Evolutionary conservation across 1,140 invertebrate species (phyloP).

Genomic region (Doryteuthis pealeii): DNA sequence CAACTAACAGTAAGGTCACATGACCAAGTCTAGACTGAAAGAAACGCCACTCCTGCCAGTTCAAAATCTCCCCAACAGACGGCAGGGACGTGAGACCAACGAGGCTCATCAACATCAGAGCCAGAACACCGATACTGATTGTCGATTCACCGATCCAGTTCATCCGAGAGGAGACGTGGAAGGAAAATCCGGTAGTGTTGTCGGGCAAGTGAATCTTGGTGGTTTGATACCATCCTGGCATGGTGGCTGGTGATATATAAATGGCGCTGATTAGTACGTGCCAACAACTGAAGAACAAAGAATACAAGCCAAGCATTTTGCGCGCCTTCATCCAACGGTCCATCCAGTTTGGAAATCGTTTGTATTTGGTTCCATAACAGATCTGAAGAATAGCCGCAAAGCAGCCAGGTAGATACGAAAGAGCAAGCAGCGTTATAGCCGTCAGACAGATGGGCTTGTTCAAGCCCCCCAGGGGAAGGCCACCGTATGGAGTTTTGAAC

Average conservation of each 20-base stretch:
- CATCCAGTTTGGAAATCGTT: constrained; percentile 47
- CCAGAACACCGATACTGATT: constrained; percentile 41
- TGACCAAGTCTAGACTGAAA: constrained; percentile 51
- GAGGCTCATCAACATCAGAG: constrained; percentile 43
- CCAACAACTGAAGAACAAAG: constrained; percentile 39
- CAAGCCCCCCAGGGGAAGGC: constrained; percentile 10
- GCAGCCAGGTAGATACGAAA: constrained; percentile 49
- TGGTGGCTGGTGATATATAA: constrained; percentile 54
- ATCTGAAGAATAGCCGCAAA: constrained; percentile 49
- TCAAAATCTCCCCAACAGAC: constrained; percentile 46
- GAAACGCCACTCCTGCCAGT: constrained; percentile 54
- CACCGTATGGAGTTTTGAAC: not conserved
- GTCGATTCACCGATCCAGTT: constrained; percentile 51
- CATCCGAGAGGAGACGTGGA: constrained; percentile 37
- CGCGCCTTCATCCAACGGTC: constrained; percentile 50
- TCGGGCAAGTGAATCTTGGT: constrained; percentile 37
- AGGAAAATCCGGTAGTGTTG: constrained; percentile 25
- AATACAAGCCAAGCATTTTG: constrained; percentile 51
- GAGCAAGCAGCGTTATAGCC: constrained; percentile 47
- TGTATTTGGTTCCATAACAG: constrained; percentile 51
- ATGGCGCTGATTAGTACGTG: constrained; percentile 49
- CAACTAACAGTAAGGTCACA: constrained; percentile 37
- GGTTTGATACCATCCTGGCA: constrained; percentile 47
- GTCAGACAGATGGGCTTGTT: constrained; percentile 56
- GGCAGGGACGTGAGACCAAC: constrained; percentile 48